Conservation (phyloP, 2,888 invertebrate genomes). For the Drosophila fulvimacula region DNA sequence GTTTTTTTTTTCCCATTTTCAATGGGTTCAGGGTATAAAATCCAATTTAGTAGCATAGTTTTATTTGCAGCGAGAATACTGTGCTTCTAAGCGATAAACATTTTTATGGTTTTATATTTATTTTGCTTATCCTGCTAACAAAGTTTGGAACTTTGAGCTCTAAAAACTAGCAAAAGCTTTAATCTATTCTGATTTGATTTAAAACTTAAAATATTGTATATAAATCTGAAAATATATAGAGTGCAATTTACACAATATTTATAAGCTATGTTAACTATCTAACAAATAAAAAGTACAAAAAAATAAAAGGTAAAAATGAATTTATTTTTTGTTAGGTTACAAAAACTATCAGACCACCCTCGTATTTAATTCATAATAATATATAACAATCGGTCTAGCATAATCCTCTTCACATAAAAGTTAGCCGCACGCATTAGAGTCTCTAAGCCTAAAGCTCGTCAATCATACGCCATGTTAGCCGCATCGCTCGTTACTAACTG, state of each 20-base stretch:
- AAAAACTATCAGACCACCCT: background rate
- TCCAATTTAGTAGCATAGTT: background rate
- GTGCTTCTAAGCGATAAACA: background rate
- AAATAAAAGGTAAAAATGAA: too few relatives aligned
- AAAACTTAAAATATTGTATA: background rate
- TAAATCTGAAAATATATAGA: background rate
- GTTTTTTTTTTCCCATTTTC: too few relatives aligned
- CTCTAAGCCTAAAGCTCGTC: constrained; percentile 18
- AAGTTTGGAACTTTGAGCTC: background rate
- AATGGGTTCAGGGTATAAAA: too few relatives aligned
- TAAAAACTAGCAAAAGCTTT: too few relatives aligned
- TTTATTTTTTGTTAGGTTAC: background rate
- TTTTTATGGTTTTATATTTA: background rate
- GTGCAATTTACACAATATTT: background rate
- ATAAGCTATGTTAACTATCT: background rate
- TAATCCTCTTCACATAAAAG: background rate
- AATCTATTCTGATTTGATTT: background rate
- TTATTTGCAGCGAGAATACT: background rate
- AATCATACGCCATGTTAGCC: constrained; percentile 28
- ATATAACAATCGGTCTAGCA: background rate
- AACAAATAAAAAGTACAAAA: too few relatives aligned
- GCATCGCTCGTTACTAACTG: constrained; percentile 18
- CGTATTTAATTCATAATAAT: background rate
- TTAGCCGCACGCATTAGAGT: background rate
- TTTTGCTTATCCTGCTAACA: background rate